Conservation (phyloP, 2,113 vertebrate species). For the Ia io region DNA sequence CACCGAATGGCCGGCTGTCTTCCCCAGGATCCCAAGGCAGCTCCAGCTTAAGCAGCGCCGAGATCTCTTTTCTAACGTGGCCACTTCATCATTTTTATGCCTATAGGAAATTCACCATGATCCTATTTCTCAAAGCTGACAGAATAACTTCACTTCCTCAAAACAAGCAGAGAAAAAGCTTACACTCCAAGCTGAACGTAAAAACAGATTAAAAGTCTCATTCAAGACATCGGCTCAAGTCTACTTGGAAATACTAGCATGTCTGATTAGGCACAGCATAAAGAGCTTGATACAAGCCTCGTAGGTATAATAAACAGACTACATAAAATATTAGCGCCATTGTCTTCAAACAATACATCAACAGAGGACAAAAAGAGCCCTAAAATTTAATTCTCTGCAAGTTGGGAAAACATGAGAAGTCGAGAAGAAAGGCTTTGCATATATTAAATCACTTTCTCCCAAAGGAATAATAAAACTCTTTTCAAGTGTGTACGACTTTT, state of each 20-base stretch:
- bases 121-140: slow-evolving; percentile 5
- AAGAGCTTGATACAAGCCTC: neutral
- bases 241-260: neutral
- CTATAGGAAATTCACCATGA: slow-evolving; percentile 10
- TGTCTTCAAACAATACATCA: slow-evolving; percentile 28
- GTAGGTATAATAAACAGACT: slow-evolving; percentile 13
- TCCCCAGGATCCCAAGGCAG: neutral
- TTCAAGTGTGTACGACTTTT: slow-evolving; percentile 29
- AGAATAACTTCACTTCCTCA: neutral
- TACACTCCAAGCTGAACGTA: neutral
- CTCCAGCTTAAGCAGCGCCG: neutral
- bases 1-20: fast-evolving
- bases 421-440: slow-evolving; percentile 69
- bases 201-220: slow-evolving; percentile 22
- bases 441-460: slow-evolving; percentile 70
- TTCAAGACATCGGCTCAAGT: neutral
- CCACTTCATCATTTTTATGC: slow-evolving; percentile 52
- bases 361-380: neutral
- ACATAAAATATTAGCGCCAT: slow-evolving; percentile 47
- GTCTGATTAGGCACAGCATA: neutral
- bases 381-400: slow-evolving; percentile 70
- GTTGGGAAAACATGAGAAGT: slow-evolving; percentile 66
- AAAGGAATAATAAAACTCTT: slow-evolving; percentile 65
- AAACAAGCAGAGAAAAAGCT: slow-evolving; percentile 7
- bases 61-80: neutral